phyloP scores from a whole-genome alignment of 2,113 vertebrate genomes.

The Bos indicus region DNA sequence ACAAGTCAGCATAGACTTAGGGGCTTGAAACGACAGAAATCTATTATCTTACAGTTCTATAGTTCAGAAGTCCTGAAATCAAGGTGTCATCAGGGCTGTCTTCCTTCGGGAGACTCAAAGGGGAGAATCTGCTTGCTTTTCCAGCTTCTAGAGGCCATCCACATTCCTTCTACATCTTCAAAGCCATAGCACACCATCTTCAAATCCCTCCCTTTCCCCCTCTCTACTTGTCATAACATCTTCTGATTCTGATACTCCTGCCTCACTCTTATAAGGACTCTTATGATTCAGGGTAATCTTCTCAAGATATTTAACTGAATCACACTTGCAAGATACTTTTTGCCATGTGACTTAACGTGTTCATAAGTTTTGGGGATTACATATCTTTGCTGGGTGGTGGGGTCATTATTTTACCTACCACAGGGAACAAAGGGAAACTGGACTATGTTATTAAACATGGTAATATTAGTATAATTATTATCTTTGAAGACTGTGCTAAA shows the following conservation, averaged over 20 bases:
- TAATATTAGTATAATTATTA: neutral
- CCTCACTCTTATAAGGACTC: neutral
- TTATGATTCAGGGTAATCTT: neutral
- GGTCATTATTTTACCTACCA: neutral
- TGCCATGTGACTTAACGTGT: neutral
- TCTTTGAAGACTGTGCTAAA: neutral
- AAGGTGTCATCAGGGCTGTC: neutral
- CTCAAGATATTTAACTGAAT: neutral
- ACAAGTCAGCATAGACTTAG: neutral
- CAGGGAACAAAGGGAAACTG: neutral
- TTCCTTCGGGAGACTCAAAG: neutral
- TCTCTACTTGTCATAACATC: neutral
- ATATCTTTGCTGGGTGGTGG: neutral
- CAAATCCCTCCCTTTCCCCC: neutral
- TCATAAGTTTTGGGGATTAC: neutral
- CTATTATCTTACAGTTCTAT: neutral
- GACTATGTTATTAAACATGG: neutral
- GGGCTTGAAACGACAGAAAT: neutral
- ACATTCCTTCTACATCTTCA: neutral
- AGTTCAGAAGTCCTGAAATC: slow-evolving; percentile 16
- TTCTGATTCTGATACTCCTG: neutral
- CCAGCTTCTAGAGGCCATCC: neutral
- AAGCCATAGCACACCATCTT: neutral
- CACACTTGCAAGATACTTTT: neutral
- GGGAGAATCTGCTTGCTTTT: neutral